Percentiles rank a stretch among this genome's conserved stretches.
phyloP scores from a whole-genome alignment of 2,113 vertebrate species.

The Psittacara wagleri region DNA sequence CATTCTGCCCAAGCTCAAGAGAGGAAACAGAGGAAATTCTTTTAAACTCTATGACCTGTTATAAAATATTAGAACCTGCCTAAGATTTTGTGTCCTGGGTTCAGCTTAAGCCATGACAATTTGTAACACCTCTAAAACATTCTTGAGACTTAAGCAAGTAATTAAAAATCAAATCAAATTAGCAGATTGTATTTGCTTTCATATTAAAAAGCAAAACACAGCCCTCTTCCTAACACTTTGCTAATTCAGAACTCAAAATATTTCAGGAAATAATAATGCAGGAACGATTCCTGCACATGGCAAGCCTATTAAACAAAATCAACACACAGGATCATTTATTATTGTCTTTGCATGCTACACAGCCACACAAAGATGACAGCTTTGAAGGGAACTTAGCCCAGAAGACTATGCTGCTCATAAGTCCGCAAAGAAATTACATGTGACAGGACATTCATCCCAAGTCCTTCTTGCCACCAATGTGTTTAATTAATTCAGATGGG shows the following conservation, averaged over 20 bases:
- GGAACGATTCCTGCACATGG: not conserved
- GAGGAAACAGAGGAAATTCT: not conserved
- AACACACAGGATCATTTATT: not conserved
- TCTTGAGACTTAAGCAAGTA: not conserved
- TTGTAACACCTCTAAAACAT: not conserved
- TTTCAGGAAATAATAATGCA: not conserved
- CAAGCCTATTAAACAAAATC: slow-evolving; percentile 26
- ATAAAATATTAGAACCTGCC: not conserved
- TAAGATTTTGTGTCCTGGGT: not conserved
- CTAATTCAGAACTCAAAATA: not conserved
- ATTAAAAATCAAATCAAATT: not conserved
- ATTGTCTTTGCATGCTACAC: not conserved
- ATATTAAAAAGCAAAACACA: not conserved
- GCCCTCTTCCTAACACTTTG: not conserved
- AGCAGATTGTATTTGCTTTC: not conserved
- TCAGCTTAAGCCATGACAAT: not conserved
- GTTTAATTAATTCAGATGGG: not conserved
- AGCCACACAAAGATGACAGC: not conserved
- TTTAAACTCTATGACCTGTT: not conserved
- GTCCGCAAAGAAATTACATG: not conserved
- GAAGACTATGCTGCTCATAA: not conserved
- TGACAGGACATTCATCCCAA: not conserved
- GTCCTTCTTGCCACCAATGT: not conserved
- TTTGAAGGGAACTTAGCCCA: not conserved
- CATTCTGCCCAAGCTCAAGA: not conserved